Conservation (phyloP, 2,113 vertebrate genomes). For the Cricetomys ansorgei region DNA sequence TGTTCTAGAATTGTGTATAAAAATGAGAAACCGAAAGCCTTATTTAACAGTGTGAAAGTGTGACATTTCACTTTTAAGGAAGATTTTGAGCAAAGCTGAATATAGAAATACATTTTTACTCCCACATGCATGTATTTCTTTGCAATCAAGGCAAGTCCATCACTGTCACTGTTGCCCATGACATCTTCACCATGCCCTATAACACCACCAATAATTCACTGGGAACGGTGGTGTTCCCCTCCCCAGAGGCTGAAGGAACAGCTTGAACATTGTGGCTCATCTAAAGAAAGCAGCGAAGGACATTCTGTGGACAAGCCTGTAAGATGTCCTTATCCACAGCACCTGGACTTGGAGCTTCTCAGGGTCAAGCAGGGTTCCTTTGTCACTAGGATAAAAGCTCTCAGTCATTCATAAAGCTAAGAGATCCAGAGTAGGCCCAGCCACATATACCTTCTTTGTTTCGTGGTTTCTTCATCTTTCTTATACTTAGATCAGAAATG, state of each 20-base stretch:
- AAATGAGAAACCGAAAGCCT: conserved; percentile 19
- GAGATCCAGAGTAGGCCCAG: background rate
- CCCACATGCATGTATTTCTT: background rate
- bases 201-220: background rate
- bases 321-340: background rate
- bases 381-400: background rate
- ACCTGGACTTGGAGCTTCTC: background rate
- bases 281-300: background rate
- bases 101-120: background rate
- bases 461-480: background rate
- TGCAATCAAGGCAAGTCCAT: background rate
- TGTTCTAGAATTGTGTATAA: conserved; percentile 24
- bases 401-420: background rate
- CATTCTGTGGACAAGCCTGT: background rate
- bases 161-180: background rate
- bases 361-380: background rate
- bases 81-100: background rate
- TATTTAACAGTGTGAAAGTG: background rate
- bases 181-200: background rate
- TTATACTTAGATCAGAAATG: background rate
- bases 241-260: background rate
- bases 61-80: background rate
- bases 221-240: background rate
- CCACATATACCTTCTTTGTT: background rate
- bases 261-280: background rate